These are phyloP conservation scores for Sciurus niger DNA, from an alignment of 2,113 vertebrate genomes.

Conservation along the genomic window DNA sequence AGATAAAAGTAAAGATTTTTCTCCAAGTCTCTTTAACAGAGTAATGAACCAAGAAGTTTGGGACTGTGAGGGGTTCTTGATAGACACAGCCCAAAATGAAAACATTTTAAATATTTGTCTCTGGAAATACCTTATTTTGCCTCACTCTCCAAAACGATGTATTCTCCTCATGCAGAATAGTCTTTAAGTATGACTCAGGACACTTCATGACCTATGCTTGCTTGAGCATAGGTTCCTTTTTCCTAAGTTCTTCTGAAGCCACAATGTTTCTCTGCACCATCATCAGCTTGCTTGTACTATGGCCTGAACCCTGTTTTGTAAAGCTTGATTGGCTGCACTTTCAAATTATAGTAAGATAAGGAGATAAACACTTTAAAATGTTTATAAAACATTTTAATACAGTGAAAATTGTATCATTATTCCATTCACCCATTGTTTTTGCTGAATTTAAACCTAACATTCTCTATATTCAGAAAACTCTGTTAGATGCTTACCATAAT, in stretches of 20 bases:
- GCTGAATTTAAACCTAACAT: background rate
- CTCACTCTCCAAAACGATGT: background rate
- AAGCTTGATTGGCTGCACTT: background rate
- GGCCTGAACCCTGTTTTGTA: background rate
- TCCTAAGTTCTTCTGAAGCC: background rate
- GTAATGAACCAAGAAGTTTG: background rate
- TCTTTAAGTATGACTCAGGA: background rate
- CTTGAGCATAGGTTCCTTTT: background rate
- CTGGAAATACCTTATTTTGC: background rate
- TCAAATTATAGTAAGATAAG: background rate
- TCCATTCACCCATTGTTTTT: background rate
- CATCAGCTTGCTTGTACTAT: background rate
- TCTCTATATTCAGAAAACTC: background rate
- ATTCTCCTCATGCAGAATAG: background rate
- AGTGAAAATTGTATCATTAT: background rate
- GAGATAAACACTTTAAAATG: background rate
- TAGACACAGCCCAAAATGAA: background rate
- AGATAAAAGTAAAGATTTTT: conserved; percentile 42
- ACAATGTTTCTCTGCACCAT: background rate
- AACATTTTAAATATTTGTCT: background rate
- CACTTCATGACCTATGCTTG: background rate
- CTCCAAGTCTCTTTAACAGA: background rate
- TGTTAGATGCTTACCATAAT: background rate
- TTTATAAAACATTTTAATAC: background rate
- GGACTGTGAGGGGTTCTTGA: background rate